phyloP scores from a whole-genome alignment of 1,140 invertebrate genomes.

The Antheraea mylitta region DNA sequence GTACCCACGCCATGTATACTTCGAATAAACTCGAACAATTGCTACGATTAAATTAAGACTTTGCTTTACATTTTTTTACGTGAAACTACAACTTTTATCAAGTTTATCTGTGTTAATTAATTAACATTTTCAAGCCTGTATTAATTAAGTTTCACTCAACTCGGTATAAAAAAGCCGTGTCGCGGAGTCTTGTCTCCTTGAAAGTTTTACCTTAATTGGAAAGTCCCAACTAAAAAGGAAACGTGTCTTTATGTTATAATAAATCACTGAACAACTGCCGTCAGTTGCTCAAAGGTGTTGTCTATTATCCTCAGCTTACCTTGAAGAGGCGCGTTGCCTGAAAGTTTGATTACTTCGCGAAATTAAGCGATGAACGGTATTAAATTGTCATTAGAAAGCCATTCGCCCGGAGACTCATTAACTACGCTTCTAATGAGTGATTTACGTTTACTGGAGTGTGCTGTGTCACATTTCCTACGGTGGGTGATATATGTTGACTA shows the following conservation, averaged over 20 bases:
- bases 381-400: constrained; percentile 59
- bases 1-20: too few relatives aligned
- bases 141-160: background rate
- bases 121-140: background rate
- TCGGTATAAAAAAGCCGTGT: background rate
- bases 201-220: background rate
- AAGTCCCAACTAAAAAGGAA: background rate
- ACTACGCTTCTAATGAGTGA: constrained; percentile 52
- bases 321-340: constrained; percentile 30
- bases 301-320: constrained; percentile 42
- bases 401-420: constrained; percentile 45
- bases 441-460: constrained; percentile 50
- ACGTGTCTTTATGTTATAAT: constrained; percentile 15
- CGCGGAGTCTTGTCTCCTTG: background rate
- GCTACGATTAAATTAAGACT: background rate
- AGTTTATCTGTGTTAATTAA: background rate
- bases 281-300: constrained; percentile 36
- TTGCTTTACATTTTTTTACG: background rate
- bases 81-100: background rate
- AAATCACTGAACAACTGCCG: constrained; percentile 39
- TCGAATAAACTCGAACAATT: too few relatives aligned
- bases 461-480: constrained; percentile 33
- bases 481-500: constrained; percentile 26
- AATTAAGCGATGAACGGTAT: constrained; percentile 51
- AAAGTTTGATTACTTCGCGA: constrained; percentile 47